Percentiles rank a stretch among this genome's conserved stretches.
Conservation (phyloP, 1,140 invertebrate species). For the Scaptodrosophila lebanonensis region DNA sequence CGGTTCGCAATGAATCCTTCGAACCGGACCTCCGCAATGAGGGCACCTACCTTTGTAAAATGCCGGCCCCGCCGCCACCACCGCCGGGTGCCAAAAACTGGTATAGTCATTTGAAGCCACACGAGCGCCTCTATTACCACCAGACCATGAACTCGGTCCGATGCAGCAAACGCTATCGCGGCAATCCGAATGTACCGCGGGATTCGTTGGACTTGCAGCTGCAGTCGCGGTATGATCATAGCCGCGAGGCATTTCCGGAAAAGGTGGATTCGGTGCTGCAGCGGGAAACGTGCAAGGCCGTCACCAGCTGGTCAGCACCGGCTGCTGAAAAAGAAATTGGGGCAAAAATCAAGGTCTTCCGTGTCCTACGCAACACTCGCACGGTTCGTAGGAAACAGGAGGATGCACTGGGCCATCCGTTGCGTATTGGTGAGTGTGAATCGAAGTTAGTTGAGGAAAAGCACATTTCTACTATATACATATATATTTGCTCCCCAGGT, state of each 20-base stretch:
- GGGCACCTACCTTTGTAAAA: conserved; percentile 79
- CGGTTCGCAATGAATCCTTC: conserved; percentile 78
- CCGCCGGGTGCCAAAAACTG: conserved; percentile 62
- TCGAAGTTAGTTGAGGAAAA: not conserved
- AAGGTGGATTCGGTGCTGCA: conserved; percentile 80
- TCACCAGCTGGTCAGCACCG: conserved; percentile 46
- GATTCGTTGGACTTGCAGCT: conserved; percentile 82
- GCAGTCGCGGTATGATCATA: conserved; percentile 81
- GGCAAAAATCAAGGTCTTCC: conserved; percentile 62
- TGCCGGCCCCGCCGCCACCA: conserved; percentile 74
- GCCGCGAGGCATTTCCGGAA: conserved; percentile 80
- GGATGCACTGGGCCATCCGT: conserved; percentile 61
- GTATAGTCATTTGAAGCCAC: conserved; percentile 71
- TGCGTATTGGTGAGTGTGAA: conserved; percentile 49
- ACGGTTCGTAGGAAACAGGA: conserved; percentile 53
- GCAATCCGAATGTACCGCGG: conserved; percentile 77
- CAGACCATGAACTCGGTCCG: conserved; percentile 81
- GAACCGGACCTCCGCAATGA: conserved; percentile 80
- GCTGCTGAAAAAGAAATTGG: conserved; percentile 38
- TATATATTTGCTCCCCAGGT: conserved; percentile 70
- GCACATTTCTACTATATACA: not conserved
- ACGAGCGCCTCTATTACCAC: conserved; percentile 80
- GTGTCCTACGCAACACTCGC: conserved; percentile 80
- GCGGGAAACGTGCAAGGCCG: conserved; percentile 78
- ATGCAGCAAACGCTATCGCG: conserved; percentile 78